These are phyloP conservation scores for Temnopleurus reevesii DNA, from an alignment of 53 echinoderm and acorn worm genomes.

Conservation along the genomic window DNA sequence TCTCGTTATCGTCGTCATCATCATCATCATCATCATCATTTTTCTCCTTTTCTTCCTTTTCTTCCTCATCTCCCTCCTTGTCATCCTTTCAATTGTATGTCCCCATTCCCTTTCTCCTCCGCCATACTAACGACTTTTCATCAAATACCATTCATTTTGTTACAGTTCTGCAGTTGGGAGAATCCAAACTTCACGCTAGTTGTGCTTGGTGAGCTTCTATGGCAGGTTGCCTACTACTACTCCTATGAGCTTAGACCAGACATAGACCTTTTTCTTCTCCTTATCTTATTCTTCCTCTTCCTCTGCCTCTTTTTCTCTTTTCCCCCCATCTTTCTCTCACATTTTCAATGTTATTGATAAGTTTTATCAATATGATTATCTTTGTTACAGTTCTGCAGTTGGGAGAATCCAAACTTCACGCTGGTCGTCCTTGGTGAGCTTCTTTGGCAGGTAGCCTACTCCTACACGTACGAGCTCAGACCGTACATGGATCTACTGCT, in stretches of 20 bases:
- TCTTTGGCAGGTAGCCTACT: conserved; percentile 98
- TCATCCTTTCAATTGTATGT: too few relatives aligned
- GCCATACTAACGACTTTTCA: too few relatives aligned
- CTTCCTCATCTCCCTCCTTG: too few relatives aligned
- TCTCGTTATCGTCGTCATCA: too few relatives aligned
- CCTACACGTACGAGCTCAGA: conserved; percentile 97
- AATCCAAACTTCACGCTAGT: conserved; percentile 95
- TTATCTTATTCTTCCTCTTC: too few relatives aligned
- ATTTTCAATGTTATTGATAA: too few relatives aligned
- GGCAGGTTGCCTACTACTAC: conserved; percentile 99
- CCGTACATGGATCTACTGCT: conserved; percentile 94
- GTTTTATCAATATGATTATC: too few relatives aligned
- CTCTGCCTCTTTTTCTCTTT: too few relatives aligned
- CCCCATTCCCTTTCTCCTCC: background rate
- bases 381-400: conserved; percentile 98
- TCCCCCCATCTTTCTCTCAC: background rate
- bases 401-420: conserved; percentile 99
- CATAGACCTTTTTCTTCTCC: conserved; percentile 87
- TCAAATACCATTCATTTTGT: too few relatives aligned
- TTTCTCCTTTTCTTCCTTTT: too few relatives aligned
- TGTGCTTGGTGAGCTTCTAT: conserved; percentile 94
- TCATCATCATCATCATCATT: too few relatives aligned
- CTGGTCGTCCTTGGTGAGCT: conserved; percentile 94
- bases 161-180: conserved; percentile 99
- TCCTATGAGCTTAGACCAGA: conserved; percentile 96